phyloP scores from a whole-genome alignment of 2,113 vertebrate genomes.

The Nycticorax nycticorax region DNA sequence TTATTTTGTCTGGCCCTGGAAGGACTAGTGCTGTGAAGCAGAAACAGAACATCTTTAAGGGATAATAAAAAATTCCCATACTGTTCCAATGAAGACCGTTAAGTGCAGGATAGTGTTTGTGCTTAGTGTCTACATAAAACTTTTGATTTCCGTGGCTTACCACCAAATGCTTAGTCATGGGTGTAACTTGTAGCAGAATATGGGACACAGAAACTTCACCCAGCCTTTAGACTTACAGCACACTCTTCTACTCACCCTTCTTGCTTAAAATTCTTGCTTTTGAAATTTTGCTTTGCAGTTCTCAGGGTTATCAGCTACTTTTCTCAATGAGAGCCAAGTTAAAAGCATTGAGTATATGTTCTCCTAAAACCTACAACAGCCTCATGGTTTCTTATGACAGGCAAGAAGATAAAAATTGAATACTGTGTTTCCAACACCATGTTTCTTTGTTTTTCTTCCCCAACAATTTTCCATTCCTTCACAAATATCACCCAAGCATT shows the following conservation, averaged over 20 bases:
- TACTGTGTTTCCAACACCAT: not conserved
- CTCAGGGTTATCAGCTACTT: not conserved
- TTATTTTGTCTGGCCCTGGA: not conserved
- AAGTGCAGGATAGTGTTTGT: not conserved
- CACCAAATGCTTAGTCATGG: not conserved
- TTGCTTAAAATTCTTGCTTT: not conserved
- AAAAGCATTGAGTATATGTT: not conserved
- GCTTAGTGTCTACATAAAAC: not conserved
- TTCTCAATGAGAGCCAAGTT: not conserved
- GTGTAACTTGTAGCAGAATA: not conserved
- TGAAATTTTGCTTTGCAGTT: not conserved
- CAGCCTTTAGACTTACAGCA: not conserved
- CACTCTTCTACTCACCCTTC: not conserved
- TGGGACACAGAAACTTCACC: not conserved
- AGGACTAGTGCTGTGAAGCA: not conserved
- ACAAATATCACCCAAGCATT: not conserved
- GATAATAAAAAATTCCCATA: not conserved
- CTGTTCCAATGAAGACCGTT: not conserved
- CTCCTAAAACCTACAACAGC: not conserved
- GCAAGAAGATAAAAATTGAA: not conserved
- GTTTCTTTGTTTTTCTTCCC: not conserved
- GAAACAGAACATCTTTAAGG: not conserved
- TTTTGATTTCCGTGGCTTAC: not conserved
- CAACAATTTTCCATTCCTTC: not conserved
- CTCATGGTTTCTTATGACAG: not conserved